Evolutionary conservation across 1,140 invertebrate genomes (phyloP).

Genomic region (Drosophila athabasca): DNA sequence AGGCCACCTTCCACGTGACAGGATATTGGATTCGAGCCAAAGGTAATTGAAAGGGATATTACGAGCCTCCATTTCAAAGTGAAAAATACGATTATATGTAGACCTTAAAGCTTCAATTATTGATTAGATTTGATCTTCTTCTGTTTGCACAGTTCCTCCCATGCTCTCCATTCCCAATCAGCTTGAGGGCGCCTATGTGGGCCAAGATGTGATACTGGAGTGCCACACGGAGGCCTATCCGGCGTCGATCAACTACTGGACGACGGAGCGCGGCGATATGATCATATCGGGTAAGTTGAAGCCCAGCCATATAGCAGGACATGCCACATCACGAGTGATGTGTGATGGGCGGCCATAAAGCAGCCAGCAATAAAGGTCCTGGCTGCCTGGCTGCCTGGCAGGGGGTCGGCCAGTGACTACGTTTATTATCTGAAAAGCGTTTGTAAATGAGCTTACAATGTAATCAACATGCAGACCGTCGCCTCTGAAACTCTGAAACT

Average conservation of each 20-base stretch:
- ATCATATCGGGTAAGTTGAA: slow-evolving; percentile 91
- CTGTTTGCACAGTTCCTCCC: slow-evolving; percentile 88
- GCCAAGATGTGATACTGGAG: slow-evolving; percentile 91
- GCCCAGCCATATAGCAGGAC: slow-evolving; percentile 34
- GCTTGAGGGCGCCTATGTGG: slow-evolving; percentile 91
- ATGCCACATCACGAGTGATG: neutral
- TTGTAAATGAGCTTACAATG: slow-evolving; percentile 70
- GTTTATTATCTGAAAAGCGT: slow-evolving; percentile 63
- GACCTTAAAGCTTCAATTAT: neutral
- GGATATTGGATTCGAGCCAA: slow-evolving; percentile 5
- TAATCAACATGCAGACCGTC: slow-evolving; percentile 55
- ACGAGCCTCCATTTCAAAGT: too few species aligned
- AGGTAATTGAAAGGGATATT: neutral
- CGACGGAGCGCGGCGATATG: slow-evolving; percentile 93
- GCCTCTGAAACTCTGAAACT: slow-evolving; percentile 19
- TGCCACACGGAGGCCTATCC: slow-evolving; percentile 95
- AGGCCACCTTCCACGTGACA: neutral
- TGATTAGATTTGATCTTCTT: neutral
- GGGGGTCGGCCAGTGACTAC: neutral
- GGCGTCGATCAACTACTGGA: slow-evolving; percentile 95
- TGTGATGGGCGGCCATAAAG: slow-evolving; percentile 15
- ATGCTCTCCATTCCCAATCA: slow-evolving; percentile 94
- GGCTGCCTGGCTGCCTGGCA: neutral
- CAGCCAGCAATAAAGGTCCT: slow-evolving; percentile 18
- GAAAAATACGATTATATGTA: neutral